These are phyloP conservation scores for Aleiodes leptofemur DNA, from an alignment of 2,888 invertebrate species.

Conservation along the genomic window DNA sequence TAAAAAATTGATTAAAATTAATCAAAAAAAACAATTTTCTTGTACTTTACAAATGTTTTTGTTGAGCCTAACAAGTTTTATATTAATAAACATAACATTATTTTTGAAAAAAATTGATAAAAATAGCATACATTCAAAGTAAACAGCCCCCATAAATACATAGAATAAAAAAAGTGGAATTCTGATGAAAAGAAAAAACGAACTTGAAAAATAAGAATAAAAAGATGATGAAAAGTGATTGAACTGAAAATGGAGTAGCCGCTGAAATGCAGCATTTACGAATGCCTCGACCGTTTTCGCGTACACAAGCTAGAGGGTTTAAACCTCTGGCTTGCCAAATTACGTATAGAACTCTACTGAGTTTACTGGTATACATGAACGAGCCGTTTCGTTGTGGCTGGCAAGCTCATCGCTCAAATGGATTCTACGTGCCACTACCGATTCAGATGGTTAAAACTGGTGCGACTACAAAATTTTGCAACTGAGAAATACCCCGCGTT, in stretches of 20 bases:
- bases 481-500: not conserved
- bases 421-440: constrained; percentile 49
- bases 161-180: no score
- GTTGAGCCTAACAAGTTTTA: no score
- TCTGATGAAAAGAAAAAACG: not conserved
- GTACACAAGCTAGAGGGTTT: not conserved
- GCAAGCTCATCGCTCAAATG: constrained; percentile 62
- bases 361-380: constrained; percentile 17
- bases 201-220: not conserved
- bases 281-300: not conserved
- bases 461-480: not conserved
- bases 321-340: constrained; percentile 31
- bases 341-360: constrained; percentile 20
- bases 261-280: constrained; percentile 19
- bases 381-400: constrained; percentile 57
- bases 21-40: no score
- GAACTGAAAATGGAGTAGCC: constrained; percentile 13
- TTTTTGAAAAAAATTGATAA: no score
- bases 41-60: no score
- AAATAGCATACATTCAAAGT: no score
- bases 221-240: constrained; percentile 17
- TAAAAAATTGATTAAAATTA: no score
- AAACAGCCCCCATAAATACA: no score
- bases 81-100: no score
- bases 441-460: constrained; percentile 15